Evolutionary conservation across 2,888 invertebrate species (phyloP), one percentile per base, ranked within the genome.

Genomic region (Amphipyra berbera): DNA sequence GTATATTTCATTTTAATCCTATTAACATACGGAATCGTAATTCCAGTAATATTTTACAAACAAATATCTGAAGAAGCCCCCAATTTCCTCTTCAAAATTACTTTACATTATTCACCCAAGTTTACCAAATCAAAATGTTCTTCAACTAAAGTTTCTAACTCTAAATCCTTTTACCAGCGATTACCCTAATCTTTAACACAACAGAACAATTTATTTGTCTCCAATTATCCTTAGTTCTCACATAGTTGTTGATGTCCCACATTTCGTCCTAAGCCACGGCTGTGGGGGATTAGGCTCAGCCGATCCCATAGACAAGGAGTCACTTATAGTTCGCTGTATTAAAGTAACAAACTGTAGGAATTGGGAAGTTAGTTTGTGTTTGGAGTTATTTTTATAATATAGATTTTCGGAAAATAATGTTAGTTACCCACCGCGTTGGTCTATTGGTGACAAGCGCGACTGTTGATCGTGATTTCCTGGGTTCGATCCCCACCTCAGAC

Each of bases 41-140:
- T 49, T 40, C 47, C 42, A 40, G 21, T 61, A 38, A 59, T 68
- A 27, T 58, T 58, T 72, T 38, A 13, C 15, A 44, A 72, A 58
- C 73, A 66, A 68, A 58, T 58, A 68, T 72, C 44, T 61, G 53
- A 49, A 48, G 42, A 30, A 48, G 27, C 68, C 66, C 38, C 61
- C 61, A 61, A 69, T 70, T 61, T 73, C 56, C 61, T 45, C 38
- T 73, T 49, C 21, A 12, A 54, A 70, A 68, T 70, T 44, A 73
- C 62, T 61, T 73, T 35, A 53, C 55, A 52, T 73, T 41, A 42
- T 54, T 68, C 30, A 8, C 13, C 49, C 30, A 53, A 57, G 37
- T 68, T 57, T 33, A 48, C 45, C 68, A 44, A 61, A 68, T 73
- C 56, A 30, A 37, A 57, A 68, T 68, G 74, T 62, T 68, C 21